Evolutionary conservation across 2,888 invertebrate species (phyloP).

Genomic region (Drosophila paranaensis): DNA sequence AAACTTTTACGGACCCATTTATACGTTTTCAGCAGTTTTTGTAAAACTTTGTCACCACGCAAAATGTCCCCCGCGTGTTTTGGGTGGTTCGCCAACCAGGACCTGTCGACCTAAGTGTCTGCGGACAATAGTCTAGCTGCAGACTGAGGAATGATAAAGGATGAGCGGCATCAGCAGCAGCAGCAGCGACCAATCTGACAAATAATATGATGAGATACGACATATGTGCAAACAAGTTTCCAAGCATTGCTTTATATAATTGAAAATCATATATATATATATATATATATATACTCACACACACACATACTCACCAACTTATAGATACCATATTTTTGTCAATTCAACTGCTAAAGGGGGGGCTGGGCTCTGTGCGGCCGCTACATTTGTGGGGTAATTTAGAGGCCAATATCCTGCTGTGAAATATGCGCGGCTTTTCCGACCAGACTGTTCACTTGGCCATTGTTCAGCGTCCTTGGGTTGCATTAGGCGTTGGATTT

Average conservation of each 20-base stretch:
- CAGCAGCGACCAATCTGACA: slow-evolving; percentile 64
- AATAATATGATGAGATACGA: slow-evolving; percentile 85
- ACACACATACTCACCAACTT: slow-evolving; percentile 5
- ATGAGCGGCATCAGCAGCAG: slow-evolving; percentile 50
- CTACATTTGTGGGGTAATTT: slow-evolving; percentile 82
- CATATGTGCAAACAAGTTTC: slow-evolving; percentile 85
- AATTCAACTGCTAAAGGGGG: slow-evolving; percentile 18
- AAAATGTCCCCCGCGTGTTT: slow-evolving; percentile 48
- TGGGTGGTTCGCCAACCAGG: slow-evolving; percentile 14
- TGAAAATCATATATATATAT: slow-evolving; percentile 75
- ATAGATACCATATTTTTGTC: slow-evolving; percentile 49
- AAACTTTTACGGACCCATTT: slow-evolving; percentile 43
- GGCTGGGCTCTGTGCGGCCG: slow-evolving; percentile 12
- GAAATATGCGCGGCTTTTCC: slow-evolving; percentile 82
- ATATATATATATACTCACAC: slow-evolving; percentile 2
- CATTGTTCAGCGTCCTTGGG: slow-evolving; percentile 54
- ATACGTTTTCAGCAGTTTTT: slow-evolving; percentile 59
- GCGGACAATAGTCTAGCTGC: slow-evolving; percentile 37
- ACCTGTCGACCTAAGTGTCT: slow-evolving; percentile 11
- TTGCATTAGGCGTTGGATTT: slow-evolving; percentile 71
- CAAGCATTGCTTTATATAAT: slow-evolving; percentile 81
- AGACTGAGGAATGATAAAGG: slow-evolving; percentile 57
- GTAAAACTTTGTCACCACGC: slow-evolving; percentile 73
- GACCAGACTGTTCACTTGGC: slow-evolving; percentile 46
- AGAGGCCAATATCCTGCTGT: slow-evolving; percentile 84